Conservation (phyloP, 1,140 invertebrate species). For the Pygmarrhopalites habei region DNA sequence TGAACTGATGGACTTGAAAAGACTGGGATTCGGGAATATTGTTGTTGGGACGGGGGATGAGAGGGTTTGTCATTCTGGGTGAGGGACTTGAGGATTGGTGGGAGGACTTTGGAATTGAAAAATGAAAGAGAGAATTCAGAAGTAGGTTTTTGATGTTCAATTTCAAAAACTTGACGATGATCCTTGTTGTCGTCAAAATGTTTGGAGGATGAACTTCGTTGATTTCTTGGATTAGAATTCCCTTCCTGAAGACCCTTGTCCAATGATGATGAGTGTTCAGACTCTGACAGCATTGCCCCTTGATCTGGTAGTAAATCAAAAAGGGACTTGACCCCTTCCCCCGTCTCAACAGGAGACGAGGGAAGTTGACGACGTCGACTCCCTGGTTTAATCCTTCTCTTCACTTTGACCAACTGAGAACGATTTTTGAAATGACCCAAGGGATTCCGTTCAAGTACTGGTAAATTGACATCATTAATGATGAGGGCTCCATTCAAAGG, state of each 20-base stretch:
- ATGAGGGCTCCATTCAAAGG: conserved; percentile 6
- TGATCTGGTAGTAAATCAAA: conserved; percentile 8
- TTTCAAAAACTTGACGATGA: neutral
- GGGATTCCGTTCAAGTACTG: neutral
- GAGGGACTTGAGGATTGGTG: neutral
- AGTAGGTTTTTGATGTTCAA: neutral
- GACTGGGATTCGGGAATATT: neutral
- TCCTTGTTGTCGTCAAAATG: too few relatives aligned
- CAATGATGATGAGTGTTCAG: neutral
- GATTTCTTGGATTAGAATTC: neutral
- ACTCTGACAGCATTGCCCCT: conserved; percentile 2
- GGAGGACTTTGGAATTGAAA: neutral
- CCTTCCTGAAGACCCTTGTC: neutral
- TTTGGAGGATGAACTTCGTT: too few relatives aligned
- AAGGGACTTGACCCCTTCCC: neutral
- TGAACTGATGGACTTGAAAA: too few relatives aligned
- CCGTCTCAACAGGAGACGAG: neutral
- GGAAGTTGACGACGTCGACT: neutral
- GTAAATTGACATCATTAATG: neutral
- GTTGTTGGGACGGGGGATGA: neutral
- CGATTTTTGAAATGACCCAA: too few relatives aligned
- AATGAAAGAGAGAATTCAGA: neutral
- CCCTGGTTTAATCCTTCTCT: neutral
- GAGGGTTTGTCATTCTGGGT: neutral
- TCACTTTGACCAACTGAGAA: too few relatives aligned